Conservation (phyloP, 2,113 vertebrate species). For the Myotis brandtii region DNA sequence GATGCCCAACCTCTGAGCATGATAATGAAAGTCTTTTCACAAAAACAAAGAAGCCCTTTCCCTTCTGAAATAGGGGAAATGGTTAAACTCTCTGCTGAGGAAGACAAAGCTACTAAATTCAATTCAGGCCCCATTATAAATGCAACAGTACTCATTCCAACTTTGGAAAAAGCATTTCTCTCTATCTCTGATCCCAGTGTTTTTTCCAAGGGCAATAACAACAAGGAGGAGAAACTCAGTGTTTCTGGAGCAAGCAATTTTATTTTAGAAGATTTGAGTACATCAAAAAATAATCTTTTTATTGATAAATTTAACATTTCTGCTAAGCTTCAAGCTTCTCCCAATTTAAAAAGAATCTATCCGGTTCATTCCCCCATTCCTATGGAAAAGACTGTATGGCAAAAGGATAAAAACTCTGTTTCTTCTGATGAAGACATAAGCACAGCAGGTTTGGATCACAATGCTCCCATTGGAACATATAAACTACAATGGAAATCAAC, state of each 20-base stretch:
- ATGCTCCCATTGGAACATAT: background rate
- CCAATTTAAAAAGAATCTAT: background rate
- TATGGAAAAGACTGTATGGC: background rate
- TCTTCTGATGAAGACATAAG: background rate
- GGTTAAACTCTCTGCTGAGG: background rate
- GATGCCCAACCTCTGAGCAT: background rate
- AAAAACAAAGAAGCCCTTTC: background rate
- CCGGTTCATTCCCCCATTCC: background rate
- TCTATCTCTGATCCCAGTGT: background rate
- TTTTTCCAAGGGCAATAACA: background rate
- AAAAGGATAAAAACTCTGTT: background rate
- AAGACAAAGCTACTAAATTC: background rate
- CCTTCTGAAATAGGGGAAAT: background rate
- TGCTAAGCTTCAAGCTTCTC: background rate
- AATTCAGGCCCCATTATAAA: background rate
- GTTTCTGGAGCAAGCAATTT: background rate
- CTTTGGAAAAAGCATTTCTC: background rate
- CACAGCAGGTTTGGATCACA: background rate
- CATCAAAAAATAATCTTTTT: background rate
- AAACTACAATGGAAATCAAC: background rate
- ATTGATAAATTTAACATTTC: constrained; percentile 1
- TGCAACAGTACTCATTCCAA: background rate
- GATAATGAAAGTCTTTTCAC: background rate
- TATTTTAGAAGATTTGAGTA: background rate
- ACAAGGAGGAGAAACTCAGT: background rate